Percentiles rank a stretch among this genome's conserved stretches.
These are phyloP conservation scores for Phyllotis vaccarum DNA, from an alignment of 2,797 vertebrate species.

Conservation along the genomic window DNA sequence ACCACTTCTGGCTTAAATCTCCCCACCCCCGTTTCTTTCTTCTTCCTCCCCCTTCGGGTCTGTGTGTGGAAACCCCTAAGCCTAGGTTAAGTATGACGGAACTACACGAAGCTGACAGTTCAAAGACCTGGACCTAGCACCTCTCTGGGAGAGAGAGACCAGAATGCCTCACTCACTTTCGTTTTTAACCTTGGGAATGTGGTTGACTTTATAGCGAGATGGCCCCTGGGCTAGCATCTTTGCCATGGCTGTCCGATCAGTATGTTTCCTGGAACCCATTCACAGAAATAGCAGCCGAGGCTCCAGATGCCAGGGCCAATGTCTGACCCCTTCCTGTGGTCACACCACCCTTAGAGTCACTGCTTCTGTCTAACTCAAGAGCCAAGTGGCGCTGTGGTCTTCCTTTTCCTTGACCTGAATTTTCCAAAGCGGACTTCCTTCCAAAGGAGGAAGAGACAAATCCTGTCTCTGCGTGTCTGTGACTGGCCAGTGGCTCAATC, in stretches of 20 bases:
- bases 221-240: rapidly evolving
- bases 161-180: neutral
- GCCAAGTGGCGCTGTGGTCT: rapidly evolving
- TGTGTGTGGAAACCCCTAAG: neutral
- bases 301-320: no score
- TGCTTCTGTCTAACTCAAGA: no score
- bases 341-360: rapidly evolving
- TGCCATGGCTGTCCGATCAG: neutral
- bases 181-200: neutral
- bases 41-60: no score
- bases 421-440: neutral
- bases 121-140: neutral
- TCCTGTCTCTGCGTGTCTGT: neutral
- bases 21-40: rapidly evolving
- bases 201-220: rapidly evolving
- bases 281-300: neutral
- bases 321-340: rapidly evolving
- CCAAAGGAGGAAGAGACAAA: neutral
- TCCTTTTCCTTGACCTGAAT: neutral
- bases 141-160: neutral
- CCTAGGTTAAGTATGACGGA: neutral
- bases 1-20: neutral
- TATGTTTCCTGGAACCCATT: neutral
- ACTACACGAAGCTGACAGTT: neutral
- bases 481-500: neutral